Base-by-base conservation (phyloP, 2,888 invertebrate species). In the Epistrophe eligans region DNA sequence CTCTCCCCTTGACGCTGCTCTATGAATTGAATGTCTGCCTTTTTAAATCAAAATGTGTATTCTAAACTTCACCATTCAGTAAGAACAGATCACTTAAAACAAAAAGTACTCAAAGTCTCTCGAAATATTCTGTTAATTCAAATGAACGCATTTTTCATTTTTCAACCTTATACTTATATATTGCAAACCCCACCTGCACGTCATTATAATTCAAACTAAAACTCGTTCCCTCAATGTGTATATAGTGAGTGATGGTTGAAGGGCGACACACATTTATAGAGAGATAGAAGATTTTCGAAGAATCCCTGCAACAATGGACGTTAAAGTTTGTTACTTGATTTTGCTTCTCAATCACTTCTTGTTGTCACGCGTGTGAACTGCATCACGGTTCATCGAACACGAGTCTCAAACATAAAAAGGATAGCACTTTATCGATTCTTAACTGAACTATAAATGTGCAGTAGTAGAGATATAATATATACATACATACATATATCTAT, bases 321-420 rank as follows among this genome's bases (percentile, higher is more conserved):
- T 32, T 66, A 13, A 48, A 66, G 66, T 66, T 45, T 48, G 17
- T 17, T 48, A 13, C 66, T 66, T 48, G 66, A 48, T 66, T 66
- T 48, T 19, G 62, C 38, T 13, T 60, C 38, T 13, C 35, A 60
- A 4, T 13, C 35, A 11, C 17, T 58, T 60, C 17, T 60, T 60
- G 15, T 55, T 32, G 48, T 66, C 66, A 66, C 66, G 48, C 48
- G 66, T 66, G 66, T 48, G 28, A 66, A 66, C 28, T 28, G 43
- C 43, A 62, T 40, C 24, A 64, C 9, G 45, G 45, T 66, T 66
- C 45, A 66, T 48, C 48, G 48, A 48, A 66, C 66, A 66, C 66
- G 48, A 66, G 32, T 15, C 15, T 3, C 55, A 32, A 55, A 55
- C 55, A 32, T 3, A 24, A 32, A 55, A 55, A 13, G 4, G 50